These are phyloP conservation scores for Delichon dasypus DNA, from an alignment of 2,797 vertebrate genomes.

Conservation along the genomic window DNA sequence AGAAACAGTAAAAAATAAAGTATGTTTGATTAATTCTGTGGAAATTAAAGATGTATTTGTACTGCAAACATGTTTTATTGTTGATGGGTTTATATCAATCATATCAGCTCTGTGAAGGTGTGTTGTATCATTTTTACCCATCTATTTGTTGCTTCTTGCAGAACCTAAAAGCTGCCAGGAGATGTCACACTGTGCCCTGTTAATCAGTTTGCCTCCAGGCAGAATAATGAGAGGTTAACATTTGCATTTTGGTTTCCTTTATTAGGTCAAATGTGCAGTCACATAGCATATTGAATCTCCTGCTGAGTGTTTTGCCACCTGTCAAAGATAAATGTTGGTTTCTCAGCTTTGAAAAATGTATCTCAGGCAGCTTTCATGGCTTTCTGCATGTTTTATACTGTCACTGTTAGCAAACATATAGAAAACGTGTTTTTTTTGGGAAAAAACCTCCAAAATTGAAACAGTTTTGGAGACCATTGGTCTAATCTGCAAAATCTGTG, in stretches of 20 bases:
- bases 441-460: accelerated
- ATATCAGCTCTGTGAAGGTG: neutral
- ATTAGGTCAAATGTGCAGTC: neutral
- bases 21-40: neutral
- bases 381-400: neutral
- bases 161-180: conserved; percentile 34
- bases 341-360: neutral
- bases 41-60: neutral
- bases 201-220: neutral
- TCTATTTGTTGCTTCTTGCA: neutral
- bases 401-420: neutral
- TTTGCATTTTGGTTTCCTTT: neutral
- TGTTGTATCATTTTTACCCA: neutral
- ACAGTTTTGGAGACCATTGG: neutral
- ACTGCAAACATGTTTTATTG: neutral
- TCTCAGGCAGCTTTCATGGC: neutral
- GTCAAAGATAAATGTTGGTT: neutral
- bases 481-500: neutral
- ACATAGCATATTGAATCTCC: neutral
- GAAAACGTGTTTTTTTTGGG: no score
- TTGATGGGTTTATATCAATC: neutral
- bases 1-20: neutral
- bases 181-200: conserved; percentile 19
- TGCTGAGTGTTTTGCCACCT: neutral
- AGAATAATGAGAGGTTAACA: neutral